These are phyloP conservation scores for Clupea harengus DNA, from an alignment of 2,113 vertebrate species.

Conservation along the genomic window DNA sequence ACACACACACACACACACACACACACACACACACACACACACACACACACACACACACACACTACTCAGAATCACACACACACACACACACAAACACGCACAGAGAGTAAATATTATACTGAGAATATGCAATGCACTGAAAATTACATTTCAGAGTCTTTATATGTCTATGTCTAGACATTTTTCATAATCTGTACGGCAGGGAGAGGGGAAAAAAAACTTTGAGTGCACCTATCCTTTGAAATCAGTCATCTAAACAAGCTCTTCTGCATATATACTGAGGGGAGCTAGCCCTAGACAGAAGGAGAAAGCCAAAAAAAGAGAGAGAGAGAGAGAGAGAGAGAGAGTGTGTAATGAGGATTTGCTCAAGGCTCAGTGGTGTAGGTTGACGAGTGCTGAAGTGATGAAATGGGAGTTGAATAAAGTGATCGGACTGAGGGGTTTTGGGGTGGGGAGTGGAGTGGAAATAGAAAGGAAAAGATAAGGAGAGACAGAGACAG, in stretches of 20 bases:
- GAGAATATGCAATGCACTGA: neutral
- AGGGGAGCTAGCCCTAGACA: neutral
- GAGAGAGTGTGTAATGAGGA: constrained; percentile 14
- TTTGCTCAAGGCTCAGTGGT: too few species aligned
- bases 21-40: constrained; percentile 21
- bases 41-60: constrained; percentile 24
- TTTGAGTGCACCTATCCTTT: neutral
- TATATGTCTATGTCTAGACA: neutral
- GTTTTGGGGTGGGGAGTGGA: neutral
- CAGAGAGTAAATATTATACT: neutral
- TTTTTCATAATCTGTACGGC: neutral
- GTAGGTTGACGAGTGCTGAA: too few species aligned
- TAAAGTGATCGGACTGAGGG: neutral
- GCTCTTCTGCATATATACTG: neutral
- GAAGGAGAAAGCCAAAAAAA: neutral
- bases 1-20: neutral
- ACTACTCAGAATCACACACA: too few species aligned
- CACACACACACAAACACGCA: constrained; percentile 23
- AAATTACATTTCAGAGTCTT: neutral
- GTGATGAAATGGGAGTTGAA: too few species aligned
- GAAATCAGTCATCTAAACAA: neutral
- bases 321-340: constrained; percentile 27
- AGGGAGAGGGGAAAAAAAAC: neutral
- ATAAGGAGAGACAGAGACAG: neutral
- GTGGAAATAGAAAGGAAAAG: constrained; percentile 24